A percentile compares a stretch with the other conserved stretches of the same genome.
Evolutionary conservation across 2,888 invertebrate genomes (phyloP).

Genomic region (Mongoloraphidia duomilia): DNA sequence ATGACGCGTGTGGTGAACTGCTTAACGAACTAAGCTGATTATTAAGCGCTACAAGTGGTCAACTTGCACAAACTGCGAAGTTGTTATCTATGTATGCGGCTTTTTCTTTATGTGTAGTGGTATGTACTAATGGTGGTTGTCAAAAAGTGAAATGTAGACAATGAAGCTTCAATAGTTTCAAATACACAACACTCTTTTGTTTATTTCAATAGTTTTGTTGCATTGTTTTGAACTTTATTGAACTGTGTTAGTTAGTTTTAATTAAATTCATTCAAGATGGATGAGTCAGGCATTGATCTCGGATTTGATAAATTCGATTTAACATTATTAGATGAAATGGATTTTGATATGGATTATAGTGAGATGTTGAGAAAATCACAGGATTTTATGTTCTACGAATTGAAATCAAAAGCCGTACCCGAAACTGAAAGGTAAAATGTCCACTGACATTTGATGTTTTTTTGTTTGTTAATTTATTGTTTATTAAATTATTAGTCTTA

Average conservation of each 20-base stretch:
- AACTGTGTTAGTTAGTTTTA: slow-evolving; percentile 7
- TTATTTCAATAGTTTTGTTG: no score
- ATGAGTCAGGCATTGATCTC: slow-evolving; percentile 49
- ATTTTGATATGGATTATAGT: slow-evolving; percentile 34
- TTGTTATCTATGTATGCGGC: no score
- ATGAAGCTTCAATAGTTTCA: no score
- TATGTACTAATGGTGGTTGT: no score
- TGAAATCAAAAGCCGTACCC: slow-evolving; percentile 43
- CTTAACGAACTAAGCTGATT: no score
- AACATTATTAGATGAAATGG: slow-evolving; percentile 33
- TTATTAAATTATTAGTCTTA: background rate
- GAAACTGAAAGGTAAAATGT: slow-evolving; percentile 42
- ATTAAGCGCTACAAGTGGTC: no score
- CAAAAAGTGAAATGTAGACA: no score
- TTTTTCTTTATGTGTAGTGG: no score
- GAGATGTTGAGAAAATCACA: slow-evolving; percentile 35
- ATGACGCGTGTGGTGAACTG: no score
- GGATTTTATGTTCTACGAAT: slow-evolving; percentile 46
- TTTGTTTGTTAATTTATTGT: background rate
- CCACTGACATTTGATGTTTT: slow-evolving; percentile 6
- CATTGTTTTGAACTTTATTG: no score
- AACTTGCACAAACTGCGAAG: no score
- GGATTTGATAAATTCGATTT: slow-evolving; percentile 37
- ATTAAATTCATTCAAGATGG: slow-evolving; percentile 28
- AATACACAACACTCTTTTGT: no score